Conservation (phyloP, 2,113 vertebrate genomes). For the Gyps fulvus region DNA sequence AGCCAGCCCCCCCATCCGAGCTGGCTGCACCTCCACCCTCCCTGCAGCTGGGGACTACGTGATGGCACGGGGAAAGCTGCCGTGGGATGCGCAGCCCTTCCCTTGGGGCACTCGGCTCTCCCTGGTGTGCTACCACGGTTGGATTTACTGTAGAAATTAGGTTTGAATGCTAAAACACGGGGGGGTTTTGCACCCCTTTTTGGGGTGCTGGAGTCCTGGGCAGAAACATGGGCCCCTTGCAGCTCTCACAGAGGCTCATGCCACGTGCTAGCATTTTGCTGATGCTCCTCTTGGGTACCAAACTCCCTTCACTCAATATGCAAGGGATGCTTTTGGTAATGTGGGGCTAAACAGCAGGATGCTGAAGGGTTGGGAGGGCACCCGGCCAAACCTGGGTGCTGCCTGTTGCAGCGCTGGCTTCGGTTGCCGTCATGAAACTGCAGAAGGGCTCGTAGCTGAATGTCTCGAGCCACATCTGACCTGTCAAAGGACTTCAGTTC, state of each 20-base stretch:
- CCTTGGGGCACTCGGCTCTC: neutral
- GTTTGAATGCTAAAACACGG: neutral
- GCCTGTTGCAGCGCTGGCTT: neutral
- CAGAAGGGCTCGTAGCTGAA: neutral
- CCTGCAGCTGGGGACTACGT: fast-evolving
- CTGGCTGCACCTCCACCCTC: neutral
- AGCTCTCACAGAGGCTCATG: neutral
- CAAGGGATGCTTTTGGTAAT: neutral
- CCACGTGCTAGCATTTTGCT: neutral
- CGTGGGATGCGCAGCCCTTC: neutral
- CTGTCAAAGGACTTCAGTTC: neutral
- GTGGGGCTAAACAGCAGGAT: neutral
- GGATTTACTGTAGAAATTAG: neutral
- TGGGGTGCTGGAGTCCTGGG: neutral
- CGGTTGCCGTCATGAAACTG: fast-evolving
- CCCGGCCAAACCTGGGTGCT: neutral
- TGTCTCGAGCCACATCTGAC: fast-evolving
- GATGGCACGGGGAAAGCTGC: neutral
- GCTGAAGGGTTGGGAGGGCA: neutral
- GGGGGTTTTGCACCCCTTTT: neutral
- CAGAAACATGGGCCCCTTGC: neutral
- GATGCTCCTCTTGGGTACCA: neutral
- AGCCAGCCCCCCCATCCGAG: neutral
- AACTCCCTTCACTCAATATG: neutral
- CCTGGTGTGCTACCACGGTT: neutral